phyloP scores from a whole-genome alignment of 53 echinoderm and acorn worm species.

The Henricia sp. region DNA sequence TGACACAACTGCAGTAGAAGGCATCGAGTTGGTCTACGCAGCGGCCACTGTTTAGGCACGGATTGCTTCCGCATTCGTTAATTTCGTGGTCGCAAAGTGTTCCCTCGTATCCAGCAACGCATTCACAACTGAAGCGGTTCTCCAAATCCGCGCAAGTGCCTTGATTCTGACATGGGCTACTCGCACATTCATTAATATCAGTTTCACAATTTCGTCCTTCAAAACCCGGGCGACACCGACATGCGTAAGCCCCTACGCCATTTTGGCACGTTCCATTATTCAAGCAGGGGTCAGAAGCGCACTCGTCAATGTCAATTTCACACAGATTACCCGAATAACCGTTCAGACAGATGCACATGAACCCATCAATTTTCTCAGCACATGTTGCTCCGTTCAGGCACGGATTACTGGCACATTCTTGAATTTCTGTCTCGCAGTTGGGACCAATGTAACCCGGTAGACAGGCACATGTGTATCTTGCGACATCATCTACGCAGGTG shows the following conservation, averaged over 20 bases:
- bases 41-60: constrained; percentile 65
- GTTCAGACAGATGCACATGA: constrained; percentile 55
- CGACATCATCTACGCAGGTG: constrained; percentile 28
- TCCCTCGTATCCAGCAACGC: constrained; percentile 60
- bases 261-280: constrained; percentile 49
- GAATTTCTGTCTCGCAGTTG: constrained; percentile 42
- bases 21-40: constrained; percentile 64
- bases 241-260: constrained; percentile 11
- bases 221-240: constrained; percentile 27
- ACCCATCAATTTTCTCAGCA: constrained; percentile 32
- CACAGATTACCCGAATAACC: constrained; percentile 72
- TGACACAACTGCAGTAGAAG: constrained; percentile 61
- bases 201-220: constrained; percentile 52
- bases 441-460: constrained; percentile 27
- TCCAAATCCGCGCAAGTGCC: constrained; percentile 55
- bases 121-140: constrained; percentile 50
- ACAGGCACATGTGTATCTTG: constrained; percentile 33
- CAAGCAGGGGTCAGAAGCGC: constrained; percentile 73
- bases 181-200: constrained; percentile 64
- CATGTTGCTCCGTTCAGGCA: constrained; percentile 36
- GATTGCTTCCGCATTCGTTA: constrained; percentile 65
- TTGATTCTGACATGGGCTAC: constrained; percentile 63
- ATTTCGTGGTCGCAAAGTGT: constrained; percentile 53
- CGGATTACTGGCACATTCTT: constrained; percentile 49
- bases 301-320: constrained; percentile 69